Conservation (phyloP, 2,797 vertebrate species). For the Falco biarmicus region DNA sequence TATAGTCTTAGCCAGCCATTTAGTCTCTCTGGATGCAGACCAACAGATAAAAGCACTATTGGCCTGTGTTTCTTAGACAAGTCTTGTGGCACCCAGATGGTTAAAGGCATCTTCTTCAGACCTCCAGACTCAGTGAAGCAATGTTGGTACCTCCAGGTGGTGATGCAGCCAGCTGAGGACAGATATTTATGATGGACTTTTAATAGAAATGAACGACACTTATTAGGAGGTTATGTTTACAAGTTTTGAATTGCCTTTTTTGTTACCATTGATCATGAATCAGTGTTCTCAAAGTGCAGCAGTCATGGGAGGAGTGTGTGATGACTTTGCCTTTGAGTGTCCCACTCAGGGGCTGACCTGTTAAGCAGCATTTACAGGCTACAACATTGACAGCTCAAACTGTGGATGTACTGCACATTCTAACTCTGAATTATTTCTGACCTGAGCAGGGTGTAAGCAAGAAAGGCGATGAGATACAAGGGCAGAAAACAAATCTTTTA, state of each 20-base stretch:
- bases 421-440: not conserved
- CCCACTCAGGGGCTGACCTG: not conserved
- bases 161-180: not conserved
- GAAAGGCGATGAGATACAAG: not conserved
- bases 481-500: not conserved
- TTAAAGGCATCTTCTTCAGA: not conserved
- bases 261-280: not conserved
- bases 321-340: not conserved
- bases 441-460: not conserved
- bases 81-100: not conserved
- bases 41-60: not conserved
- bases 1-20: not conserved
- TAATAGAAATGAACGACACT: not conserved
- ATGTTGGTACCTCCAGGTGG: not conserved
- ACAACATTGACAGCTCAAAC: not conserved
- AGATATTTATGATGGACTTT: not conserved
- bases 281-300: not conserved
- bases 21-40: not conserved
- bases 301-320: not conserved
- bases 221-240: not conserved
- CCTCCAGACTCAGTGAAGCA: not conserved
- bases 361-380: not conserved
- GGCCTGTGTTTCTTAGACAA: not conserved
- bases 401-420: rapidly evolving
- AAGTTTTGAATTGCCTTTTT: not conserved